phyloP scores from a whole-genome alignment of 2,797 vertebrate genomes.

The Stomatorhinus walkeri region DNA sequence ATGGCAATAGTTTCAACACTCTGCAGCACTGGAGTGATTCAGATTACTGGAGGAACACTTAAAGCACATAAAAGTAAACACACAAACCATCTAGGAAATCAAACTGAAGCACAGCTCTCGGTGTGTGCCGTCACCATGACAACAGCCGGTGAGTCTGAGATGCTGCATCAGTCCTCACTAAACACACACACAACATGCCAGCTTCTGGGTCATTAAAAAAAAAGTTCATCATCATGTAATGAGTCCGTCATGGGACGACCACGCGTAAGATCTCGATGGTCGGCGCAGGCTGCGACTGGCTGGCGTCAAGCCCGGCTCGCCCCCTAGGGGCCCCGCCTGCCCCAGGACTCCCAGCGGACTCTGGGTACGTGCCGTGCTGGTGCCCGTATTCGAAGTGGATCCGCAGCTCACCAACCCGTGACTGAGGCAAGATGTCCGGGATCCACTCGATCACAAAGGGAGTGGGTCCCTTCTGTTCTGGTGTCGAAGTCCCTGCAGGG shows the following conservation, averaged over 20 bases:
- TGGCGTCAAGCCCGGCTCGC: neutral
- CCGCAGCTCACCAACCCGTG: conserved; percentile 75
- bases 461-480: conserved; percentile 70
- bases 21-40: neutral
- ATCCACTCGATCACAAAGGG: conserved; percentile 88
- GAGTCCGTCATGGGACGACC: neutral
- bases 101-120: neutral
- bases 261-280: conserved; percentile 17
- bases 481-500: conserved; percentile 58
- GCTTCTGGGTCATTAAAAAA: neutral
- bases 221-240: neutral
- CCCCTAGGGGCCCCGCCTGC: conserved; percentile 43
- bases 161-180: neutral
- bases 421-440: conserved; percentile 76
- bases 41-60: neutral
- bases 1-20: neutral
- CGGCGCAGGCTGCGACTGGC: neutral
- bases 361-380: conserved; percentile 66
- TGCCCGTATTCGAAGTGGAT: conserved; percentile 82
- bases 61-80: neutral
- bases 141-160: neutral
- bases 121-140: neutral
- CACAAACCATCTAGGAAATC: neutral
- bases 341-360: conserved; percentile 46
- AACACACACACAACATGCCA: neutral